Conservation (phyloP, 2,113 vertebrate genomes). For the Osmerus eperlanus region DNA sequence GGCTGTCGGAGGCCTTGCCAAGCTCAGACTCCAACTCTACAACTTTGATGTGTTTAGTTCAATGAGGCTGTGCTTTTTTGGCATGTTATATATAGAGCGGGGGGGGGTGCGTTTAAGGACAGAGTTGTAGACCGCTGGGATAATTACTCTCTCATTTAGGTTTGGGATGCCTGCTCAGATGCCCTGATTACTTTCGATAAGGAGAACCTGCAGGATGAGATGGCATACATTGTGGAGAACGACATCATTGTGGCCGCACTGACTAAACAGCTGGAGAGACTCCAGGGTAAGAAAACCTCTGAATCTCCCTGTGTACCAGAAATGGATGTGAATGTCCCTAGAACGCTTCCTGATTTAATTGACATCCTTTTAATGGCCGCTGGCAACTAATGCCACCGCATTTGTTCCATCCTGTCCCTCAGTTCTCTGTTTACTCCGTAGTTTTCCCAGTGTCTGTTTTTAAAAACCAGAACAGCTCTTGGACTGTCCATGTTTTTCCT, state of each 20-base stretch:
- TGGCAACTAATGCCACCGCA: slow-evolving; percentile 54
- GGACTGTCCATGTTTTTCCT: slow-evolving; percentile 61
- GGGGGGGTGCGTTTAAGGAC: slow-evolving; percentile 38
- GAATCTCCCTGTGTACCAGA: slow-evolving; percentile 3
- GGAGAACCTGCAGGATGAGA: slow-evolving; percentile 85
- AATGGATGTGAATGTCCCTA: not conserved
- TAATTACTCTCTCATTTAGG: slow-evolving; percentile 77
- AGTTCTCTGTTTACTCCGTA: slow-evolving; percentile 62
- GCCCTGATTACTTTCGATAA: slow-evolving; percentile 96
- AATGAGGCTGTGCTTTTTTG: slow-evolving; percentile 45
- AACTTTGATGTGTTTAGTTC: slow-evolving; percentile 70
- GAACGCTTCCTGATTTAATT: slow-evolving; percentile 36
- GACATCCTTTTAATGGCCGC: slow-evolving; percentile 43
- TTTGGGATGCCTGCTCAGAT: slow-evolving; percentile 98
- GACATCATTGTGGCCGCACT: slow-evolving; percentile 88
- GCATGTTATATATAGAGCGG: slow-evolving; percentile 25
- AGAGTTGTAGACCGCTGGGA: slow-evolving; percentile 54
- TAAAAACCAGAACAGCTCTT: slow-evolving; percentile 49
- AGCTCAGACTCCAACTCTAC: slow-evolving; percentile 27
- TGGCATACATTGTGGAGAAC: slow-evolving; percentile 97
- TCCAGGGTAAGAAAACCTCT: slow-evolving; percentile 76
- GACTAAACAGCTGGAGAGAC: slow-evolving; percentile 83
- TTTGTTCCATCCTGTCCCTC: slow-evolving; percentile 57
- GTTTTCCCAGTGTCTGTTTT: slow-evolving; percentile 52
- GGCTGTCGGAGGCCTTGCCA: slow-evolving; percentile 35